Evolutionary conservation across 37 sponge, comb jelly and placozoan species (phyloP), one percentile per base, ranked within the genome.

Genomic region (Cladorhizidae sp.): DNA sequence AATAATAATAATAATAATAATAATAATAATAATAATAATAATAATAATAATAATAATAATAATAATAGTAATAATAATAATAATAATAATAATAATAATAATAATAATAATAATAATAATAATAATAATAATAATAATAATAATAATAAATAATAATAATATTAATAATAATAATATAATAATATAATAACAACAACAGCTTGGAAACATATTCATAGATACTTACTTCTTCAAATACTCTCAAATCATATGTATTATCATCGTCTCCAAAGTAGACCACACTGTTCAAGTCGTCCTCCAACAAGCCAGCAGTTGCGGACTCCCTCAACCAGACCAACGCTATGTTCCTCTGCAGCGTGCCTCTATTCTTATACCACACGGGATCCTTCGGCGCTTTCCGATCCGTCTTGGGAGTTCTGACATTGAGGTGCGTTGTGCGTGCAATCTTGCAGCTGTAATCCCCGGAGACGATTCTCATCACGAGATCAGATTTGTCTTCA

Each of bases 201-300:
- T n/a, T n/a, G n/a, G n/a, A n/a, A n/a, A n/a, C n/a, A n/a, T n/a
- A n/a, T n/a, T n/a, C n/a, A 20, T 37, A 14, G 7, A 58, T 61
- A 62, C 37, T 57, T 42, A 97, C 93, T 74, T 97, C 89, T 40
- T 96, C 88, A 87, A 98, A 98, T 42, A 98, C 23, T 49, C 83
- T 83, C 1, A 88, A 9, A 36, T 82, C 88, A 70, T 98, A 98
- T 0, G 96, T 95, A 76, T 96, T 96, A 59, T 98, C 99, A 74
- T 96, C 95, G 82, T 98, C 97, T 26, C 90, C 95, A 89, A 98
- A 98, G 52, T 94, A 92, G 33, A 98, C 94, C 59, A 95, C 92
- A 40, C 98, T 95, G 0, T n/a, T 58, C 12, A 1, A 20, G 35
- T 33, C 83, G 15, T 95, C 93, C 33, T 2, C 8, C 64, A 64